phyloP scores from a whole-genome alignment of 2,797 vertebrate genomes.

The Pseudotriccus pelzelni region DNA sequence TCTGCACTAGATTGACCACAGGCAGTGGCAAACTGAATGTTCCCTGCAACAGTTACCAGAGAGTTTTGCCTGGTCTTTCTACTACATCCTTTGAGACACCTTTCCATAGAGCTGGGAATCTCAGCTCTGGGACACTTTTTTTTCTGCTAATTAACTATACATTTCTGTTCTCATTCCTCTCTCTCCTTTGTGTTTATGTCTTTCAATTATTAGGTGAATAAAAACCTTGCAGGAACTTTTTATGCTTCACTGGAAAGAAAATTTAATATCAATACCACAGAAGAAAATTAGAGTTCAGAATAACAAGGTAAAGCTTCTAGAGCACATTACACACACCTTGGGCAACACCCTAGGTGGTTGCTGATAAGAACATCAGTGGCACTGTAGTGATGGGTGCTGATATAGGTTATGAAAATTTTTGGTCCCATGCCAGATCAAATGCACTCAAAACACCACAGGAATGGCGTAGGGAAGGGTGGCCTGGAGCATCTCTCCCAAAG shows the following conservation, averaged over 20 bases:
- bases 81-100: not conserved
- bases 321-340: not conserved
- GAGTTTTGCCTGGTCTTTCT: not conserved
- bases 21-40: fast-evolving
- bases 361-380: not conserved
- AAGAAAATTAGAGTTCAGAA: not conserved
- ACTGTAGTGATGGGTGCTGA: not conserved
- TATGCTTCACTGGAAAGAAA: not conserved
- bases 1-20: not conserved
- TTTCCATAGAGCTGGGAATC: not conserved
- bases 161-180: not conserved
- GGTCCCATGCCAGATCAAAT: not conserved
- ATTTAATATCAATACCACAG: not conserved
- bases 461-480: not conserved
- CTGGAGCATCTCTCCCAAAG: not conserved
- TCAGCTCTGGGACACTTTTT: not conserved
- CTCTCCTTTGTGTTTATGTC: not conserved
- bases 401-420: not conserved
- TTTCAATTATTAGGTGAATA: not conserved
- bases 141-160: not conserved
- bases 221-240: not conserved
- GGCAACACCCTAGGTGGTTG: not conserved
- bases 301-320: not conserved
- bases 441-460: not conserved
- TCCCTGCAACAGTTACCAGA: not conserved